Percentiles rank a stretch among this genome's conserved stretches.
Evolutionary conservation across 2,797 vertebrate genomes (phyloP).

Genomic region (Lacerta viridis): DNA sequence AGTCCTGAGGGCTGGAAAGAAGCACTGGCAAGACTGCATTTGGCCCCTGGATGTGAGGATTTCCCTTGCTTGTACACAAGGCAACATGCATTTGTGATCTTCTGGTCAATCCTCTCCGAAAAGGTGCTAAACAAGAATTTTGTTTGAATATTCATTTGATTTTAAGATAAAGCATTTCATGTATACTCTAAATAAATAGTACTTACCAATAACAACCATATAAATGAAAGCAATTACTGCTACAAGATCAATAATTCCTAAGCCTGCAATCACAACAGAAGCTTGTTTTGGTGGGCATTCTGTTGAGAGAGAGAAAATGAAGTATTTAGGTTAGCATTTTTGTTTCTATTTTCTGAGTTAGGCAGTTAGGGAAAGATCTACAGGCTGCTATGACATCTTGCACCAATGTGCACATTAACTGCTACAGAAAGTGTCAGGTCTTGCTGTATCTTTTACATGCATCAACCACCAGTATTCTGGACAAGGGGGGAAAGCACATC

Average conservation of each 20-base stretch:
- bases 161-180: neutral
- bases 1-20: no score
- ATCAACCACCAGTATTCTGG: neutral
- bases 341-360: conserved; percentile 8
- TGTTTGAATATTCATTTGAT: neutral
- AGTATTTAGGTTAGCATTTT: conserved; percentile 53
- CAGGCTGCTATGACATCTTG: neutral
- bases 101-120: neutral
- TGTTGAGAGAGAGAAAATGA: conserved; percentile 69
- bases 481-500: neutral
- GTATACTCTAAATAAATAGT: conserved; percentile 16
- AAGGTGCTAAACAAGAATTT: neutral
- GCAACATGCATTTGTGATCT: neutral
- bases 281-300: conserved; percentile 73
- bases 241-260: conserved; percentile 79
- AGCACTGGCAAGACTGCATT: no score
- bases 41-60: no score
- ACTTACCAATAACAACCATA: conserved; percentile 82
- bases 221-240: conserved; percentile 79
- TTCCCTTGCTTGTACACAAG: neutral
- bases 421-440: neutral
- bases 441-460: neutral
- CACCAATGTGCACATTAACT: neutral
- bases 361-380: neutral
- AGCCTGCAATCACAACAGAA: conserved; percentile 80